Evolutionary conservation across 2,797 vertebrate genomes (phyloP), one percentile per base, ranked within the genome.

Genomic region (Malacoraja senta): DNA sequence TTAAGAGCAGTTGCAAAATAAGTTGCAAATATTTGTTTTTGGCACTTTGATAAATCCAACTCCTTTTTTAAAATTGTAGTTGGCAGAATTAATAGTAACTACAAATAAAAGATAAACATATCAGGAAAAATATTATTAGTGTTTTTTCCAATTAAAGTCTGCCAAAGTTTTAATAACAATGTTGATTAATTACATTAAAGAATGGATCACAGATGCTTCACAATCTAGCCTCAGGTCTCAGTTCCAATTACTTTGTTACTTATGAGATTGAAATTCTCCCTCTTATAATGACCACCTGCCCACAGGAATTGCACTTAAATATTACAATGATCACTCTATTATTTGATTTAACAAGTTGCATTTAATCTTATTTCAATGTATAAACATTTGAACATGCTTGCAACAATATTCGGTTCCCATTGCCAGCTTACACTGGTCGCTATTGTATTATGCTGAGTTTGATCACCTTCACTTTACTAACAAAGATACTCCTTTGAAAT

Each of bases 211-310:
- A 88, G 84, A 88, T 88, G 84, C 65, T 88, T 17, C 84, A 35
- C 84, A 88, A 63, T 35, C 84, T 88, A 53, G 84, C 84, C 84
- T 88, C 61, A 63, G 61, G 84, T 68, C 61, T 65, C 84, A 65
- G 8, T 88, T 68, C 61, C 84, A 88, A 88, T 88, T 88, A 88
- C 63, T 68, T 88, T 88, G 84, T 88, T 88, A 88, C 61, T 68
- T 88, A 32, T 68, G 17, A 32, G 61, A 88, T 88, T 88, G 63
- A 68, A 88, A 68, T 88, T 17, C 17, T 88, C 35, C 84, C 61
- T 88, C 63, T 88, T 68, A 88, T 88, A 88, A 65, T 88, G n/a
- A 32, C 61, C 63, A 88, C 84, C 84, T 44, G 84, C 84, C 84
- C 84, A 88, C 2, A 88, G 84, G 84, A 88, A 88, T 88, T 88